phyloP scores from a whole-genome alignment of 2,797 vertebrate species.

The Catharus ustulatus region DNA sequence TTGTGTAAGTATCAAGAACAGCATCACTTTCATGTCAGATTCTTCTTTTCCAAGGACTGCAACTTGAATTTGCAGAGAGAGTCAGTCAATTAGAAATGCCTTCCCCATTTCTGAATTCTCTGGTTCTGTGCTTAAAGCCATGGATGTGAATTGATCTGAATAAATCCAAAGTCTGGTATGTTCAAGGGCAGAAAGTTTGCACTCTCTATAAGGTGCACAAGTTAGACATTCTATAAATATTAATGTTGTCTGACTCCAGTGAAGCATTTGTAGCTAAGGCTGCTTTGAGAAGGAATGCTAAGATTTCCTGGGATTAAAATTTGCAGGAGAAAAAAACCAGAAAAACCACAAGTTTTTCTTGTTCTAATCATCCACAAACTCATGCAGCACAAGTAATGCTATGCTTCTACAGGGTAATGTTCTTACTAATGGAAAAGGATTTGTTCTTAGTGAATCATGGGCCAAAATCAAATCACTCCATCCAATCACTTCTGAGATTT shows the following conservation, averaged over 20 bases:
- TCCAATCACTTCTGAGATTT: constrained; percentile 15
- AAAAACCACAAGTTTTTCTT: neutral
- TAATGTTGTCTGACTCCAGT: constrained; percentile 7
- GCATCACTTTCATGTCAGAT: neutral
- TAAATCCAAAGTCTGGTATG: neutral
- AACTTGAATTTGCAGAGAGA: neutral
- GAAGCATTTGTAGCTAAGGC: neutral
- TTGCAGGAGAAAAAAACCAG: neutral
- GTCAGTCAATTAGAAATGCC: neutral
- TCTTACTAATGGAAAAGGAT: constrained; percentile 20
- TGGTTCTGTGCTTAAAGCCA: neutral
- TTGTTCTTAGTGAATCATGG: neutral
- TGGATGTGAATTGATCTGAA: neutral
- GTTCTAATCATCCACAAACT: constrained; percentile 1
- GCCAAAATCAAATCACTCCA: constrained; percentile 15
- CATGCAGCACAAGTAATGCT: neutral
- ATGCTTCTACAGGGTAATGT: neutral
- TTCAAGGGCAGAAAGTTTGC: neutral
- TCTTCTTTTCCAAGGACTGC: neutral
- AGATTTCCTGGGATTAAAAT: constrained; percentile 10
- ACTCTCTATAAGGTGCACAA: neutral
- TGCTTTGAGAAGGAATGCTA: neutral
- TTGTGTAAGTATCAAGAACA: neutral
- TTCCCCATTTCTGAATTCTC: neutral
- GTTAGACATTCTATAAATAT: constrained; percentile 4